Base-by-base conservation (phyloP, 2,113 vertebrate species). In the Neopipo cinnamomea region DNA sequence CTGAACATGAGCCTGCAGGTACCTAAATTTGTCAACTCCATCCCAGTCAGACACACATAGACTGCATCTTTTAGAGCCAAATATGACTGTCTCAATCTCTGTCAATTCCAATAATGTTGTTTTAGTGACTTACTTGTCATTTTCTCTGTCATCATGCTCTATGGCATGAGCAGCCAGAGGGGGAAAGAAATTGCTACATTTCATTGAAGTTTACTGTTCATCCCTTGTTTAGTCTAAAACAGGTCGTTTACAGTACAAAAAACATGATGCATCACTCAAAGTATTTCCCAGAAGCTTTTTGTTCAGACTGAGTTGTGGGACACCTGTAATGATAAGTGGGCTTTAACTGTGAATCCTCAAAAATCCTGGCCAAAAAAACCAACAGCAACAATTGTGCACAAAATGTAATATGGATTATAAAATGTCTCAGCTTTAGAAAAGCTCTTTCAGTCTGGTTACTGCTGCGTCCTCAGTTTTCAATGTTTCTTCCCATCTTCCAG, bases 111-210 rank as follows among this genome's bases (percentile, higher is more conserved):
- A 37, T 92, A 55, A 61, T 33, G 20, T 77, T 33, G 15, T 77
- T 95, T 96, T 67, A 95, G 70, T 76, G 68, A 92, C 52, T 83
- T 67, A 33, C 73, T 46, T 85, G 81, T 88, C 65, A 11, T 94
- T 85, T 91, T 47, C n/a, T 92, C 78, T 55, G 49, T 81, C 73
- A 87, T 92, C 21, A 12, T 53, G 12, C 58, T 85, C 53, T 80
- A 87, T 74, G 37, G 65, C 2, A 1, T 91, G n/a, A 79, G 71
- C 47, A 80, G 85, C 77, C 68, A 86, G 31, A 93, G 71, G 58
- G 93, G 42, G 77, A 93, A 63, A 41, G 28, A 65, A 76, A 87
- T 63, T 24, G 18, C 13, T 76, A 41, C 24, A 17, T 95, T 95
- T 91, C 61, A 71, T 92, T 93, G 55, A 89, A 84, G 31, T 53